Evolutionary conservation across 2,888 invertebrate genomes (phyloP), one percentile per base, ranked within the genome.

Genomic region (Lithophane leautieri): DNA sequence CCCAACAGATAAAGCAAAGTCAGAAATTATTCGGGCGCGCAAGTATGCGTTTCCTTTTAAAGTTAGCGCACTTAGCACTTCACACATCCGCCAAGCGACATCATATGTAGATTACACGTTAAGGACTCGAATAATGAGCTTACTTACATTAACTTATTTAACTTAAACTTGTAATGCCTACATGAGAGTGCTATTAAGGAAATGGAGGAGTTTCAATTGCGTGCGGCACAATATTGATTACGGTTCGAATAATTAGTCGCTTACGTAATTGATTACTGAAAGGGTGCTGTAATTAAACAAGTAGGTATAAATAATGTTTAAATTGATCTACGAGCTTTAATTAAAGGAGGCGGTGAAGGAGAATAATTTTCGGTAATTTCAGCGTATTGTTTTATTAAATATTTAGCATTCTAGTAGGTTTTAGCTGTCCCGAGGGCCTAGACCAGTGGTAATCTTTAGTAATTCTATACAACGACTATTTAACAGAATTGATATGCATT

Each of bases 11-110:
- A 80, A 66, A 70, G 44, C 73, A 76, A n/a, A 80, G 68, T 54
- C 72, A 42, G 68, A 69, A 84, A 79, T 86, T 66, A 86, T 40
- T 65, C 11, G 1, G 56, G 54, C 50, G 47, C 34, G 7, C 66
- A 79, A 86, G 73, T 80, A 72, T 62, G 52, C 44, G 60, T 79
- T 80, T 76, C 61, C 76, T 69, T 75, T 82, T 52, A 76, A 86
- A 86, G 79, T 85, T 85, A 76, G 61, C 73, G 16, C 52, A 58
- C 62, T 77, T 56, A 42, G 14, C 42, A 22, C 80, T 56, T 63
- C 54, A 50, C 79, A 78, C 79, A 61, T 54, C 56, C 65, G 40
- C 62, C 40, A 25, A 61, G 66, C 14, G 81, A 69, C 73, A 68
- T 79, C 66, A 28, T 70, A 70, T 56, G 76, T 42, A 62, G 28